A percentile compares a stretch with the other conserved stretches of the same genome.
phyloP scores from a whole-genome alignment of 2,888 invertebrate species.

The Patella ulyssiponensis region DNA sequence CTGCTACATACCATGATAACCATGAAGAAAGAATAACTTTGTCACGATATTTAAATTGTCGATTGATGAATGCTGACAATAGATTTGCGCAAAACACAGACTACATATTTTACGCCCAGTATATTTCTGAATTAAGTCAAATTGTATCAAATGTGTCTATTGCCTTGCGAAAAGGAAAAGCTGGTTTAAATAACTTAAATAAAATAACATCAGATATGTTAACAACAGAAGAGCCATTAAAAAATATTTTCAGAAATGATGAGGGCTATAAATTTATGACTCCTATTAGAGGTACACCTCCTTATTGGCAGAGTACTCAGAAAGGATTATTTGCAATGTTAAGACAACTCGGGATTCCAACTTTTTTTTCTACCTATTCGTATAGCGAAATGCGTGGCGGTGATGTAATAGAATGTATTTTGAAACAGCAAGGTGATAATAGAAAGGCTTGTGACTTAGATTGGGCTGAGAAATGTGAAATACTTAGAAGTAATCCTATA shows the following conservation, averaged over 20 bases:
- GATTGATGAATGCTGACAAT: constrained; percentile 25
- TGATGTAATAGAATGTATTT: constrained; percentile 19
- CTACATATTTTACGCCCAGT: constrained; percentile 32
- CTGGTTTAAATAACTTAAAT: constrained; percentile 9
- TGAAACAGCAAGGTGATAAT: constrained; percentile 18
- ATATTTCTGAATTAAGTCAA: constrained; percentile 28
- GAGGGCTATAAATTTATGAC: constrained; percentile 22
- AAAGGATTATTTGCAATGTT: constrained; percentile 28
- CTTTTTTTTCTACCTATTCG: constrained; percentile 23
- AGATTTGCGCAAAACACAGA: constrained; percentile 26
- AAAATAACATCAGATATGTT: constrained; percentile 22
- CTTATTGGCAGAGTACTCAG: constrained; percentile 23
- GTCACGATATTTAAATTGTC: constrained; percentile 24
- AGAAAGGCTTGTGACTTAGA: constrained; percentile 17
- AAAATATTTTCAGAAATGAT: constrained; percentile 13
- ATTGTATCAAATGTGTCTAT: constrained; percentile 26
- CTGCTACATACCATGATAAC: constrained; percentile 8
- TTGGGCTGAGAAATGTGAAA: constrained; percentile 26
- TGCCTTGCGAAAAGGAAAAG: constrained; percentile 26
- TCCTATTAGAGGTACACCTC: constrained; percentile 23
- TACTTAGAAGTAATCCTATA: constrained; percentile 28
- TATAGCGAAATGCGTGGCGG: constrained; percentile 20
- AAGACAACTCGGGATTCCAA: constrained; percentile 25
- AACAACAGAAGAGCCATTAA: constrained; percentile 17
- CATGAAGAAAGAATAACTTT: constrained; percentile 17